A percentile compares a stretch with the other conserved stretches of the same genome.
Evolutionary conservation across 2,113 vertebrate genomes (phyloP).

Genomic region (Gadus macrocephalus): DNA sequence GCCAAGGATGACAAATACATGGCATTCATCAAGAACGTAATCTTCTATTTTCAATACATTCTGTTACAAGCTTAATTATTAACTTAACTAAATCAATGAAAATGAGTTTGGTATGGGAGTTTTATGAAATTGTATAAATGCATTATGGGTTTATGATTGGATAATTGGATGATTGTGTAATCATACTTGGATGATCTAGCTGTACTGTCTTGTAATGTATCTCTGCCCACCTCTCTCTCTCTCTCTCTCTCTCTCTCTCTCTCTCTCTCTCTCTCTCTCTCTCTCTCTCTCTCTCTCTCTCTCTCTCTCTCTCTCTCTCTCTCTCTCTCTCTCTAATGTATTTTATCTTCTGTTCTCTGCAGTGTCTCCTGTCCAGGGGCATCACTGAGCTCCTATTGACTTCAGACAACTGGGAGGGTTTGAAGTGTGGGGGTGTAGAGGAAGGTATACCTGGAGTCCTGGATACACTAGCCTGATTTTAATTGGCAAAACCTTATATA

Average conservation of each 20-base stretch:
- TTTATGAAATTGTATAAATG: too few relatives aligned
- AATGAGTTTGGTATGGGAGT: too few relatives aligned
- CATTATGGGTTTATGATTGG: too few relatives aligned
- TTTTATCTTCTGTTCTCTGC: not conserved
- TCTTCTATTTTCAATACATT: not conserved
- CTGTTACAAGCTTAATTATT: not conserved
- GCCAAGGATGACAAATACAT: conserved; percentile 83
- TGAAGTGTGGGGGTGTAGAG: conserved; percentile 65
- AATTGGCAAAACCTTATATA: not conserved
- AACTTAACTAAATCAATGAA: too few relatives aligned
- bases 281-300: not conserved
- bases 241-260: not conserved
- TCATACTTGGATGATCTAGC: too few relatives aligned
- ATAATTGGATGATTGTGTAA: too few relatives aligned
- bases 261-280: not conserved
- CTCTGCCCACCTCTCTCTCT: too few relatives aligned
- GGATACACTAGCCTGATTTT: not conserved
- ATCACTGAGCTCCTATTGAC: conserved; percentile 84
- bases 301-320: not conserved
- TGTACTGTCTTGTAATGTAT: too few relatives aligned
- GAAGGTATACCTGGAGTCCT: conserved; percentile 38
- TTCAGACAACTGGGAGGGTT: conserved; percentile 78
- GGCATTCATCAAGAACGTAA: conserved; percentile 81
- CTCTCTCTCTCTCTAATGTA: not conserved
- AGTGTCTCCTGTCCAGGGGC: conserved; percentile 80